These are phyloP conservation scores for Saccostrea glomerata DNA, from an alignment of 1,140 invertebrate genomes.

Conservation along the genomic window DNA sequence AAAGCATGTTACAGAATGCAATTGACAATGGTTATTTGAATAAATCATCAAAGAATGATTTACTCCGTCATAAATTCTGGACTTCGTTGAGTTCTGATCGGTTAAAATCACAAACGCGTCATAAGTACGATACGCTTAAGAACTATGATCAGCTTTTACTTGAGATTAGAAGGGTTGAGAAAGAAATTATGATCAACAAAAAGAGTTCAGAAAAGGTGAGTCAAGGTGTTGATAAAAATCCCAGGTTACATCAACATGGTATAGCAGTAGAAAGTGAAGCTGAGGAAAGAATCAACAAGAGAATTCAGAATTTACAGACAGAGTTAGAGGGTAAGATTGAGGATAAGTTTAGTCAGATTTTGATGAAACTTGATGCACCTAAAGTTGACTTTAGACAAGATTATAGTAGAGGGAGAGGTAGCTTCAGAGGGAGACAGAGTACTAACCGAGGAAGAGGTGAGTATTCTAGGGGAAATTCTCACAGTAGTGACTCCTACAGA, in stretches of 20 bases:
- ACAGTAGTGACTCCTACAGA: too few species aligned
- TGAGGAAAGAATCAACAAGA: too few species aligned
- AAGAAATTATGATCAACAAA: too few species aligned
- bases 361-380: neutral
- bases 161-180: neutral
- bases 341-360: neutral
- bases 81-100: neutral
- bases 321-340: neutral
- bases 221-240: too few species aligned
- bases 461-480: too few species aligned
- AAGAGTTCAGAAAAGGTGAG: neutral
- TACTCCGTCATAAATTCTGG: constrained; percentile 45
- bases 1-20: constrained; percentile 38
- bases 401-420: neutral
- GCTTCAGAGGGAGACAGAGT: too few species aligned
- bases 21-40: constrained; percentile 37
- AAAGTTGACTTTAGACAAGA: neutral
- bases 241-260: too few species aligned
- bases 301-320: too few species aligned
- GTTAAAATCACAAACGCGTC: constrained; percentile 20
- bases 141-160: too few species aligned
- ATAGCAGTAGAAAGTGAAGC: too few species aligned
- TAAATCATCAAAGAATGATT: constrained; percentile 38
- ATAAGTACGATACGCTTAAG: constrained; percentile 41
- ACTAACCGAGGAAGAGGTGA: too few species aligned